Base-by-base conservation (phyloP, 2,797 vertebrate genomes). In the Myotis pilosus region DNA sequence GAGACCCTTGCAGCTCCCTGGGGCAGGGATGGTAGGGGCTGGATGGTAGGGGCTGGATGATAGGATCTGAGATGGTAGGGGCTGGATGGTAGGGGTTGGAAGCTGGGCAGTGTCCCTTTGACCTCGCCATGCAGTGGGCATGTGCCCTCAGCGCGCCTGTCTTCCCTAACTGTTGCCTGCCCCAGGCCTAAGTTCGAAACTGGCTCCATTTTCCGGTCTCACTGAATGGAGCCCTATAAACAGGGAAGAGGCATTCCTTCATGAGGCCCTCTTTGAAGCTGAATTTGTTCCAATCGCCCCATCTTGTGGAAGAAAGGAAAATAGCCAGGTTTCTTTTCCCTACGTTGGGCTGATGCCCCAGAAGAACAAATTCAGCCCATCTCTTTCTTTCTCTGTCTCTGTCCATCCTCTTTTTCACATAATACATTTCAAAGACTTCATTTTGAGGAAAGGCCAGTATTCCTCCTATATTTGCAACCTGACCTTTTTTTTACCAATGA, bases 291-390 rank as follows among this genome's bases (percentile, higher is more conserved):
- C 51, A 44, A 88, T n/a, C 95, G 85, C 98, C 84, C 98, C 98
- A 98, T 98, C 98, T 98, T 97, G 98, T 98, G 98, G 98, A 97
- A 96, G 90, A 94, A 97, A 53, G 78, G 62, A 87, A 93, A 97
- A 97, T 0, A 13, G 76, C 76, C 33, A 38, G 17, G 10, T 16
- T 38, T 11, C 22, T 23, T 51, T 0, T 1, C 0, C 0, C 3
- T 9, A 0, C 5, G 23, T 66, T 78, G 12, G 55, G 92, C 33
- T 28, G 9, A 25, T 51, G 33, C 28, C 47, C 19, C 62, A 78
- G 53, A 88, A 89, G 64, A 87, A 76, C 17, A 76, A 79, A 91
- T 55, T 55, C 28, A 84, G 66, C 23, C 51, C 92, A 41, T 55
- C 66, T 33, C 13, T 91, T 10, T 78, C 36, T 79, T 36, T 79